Evolutionary conservation across 2,888 invertebrate genomes (phyloP).

Genomic region (Phengaris alcon): DNA sequence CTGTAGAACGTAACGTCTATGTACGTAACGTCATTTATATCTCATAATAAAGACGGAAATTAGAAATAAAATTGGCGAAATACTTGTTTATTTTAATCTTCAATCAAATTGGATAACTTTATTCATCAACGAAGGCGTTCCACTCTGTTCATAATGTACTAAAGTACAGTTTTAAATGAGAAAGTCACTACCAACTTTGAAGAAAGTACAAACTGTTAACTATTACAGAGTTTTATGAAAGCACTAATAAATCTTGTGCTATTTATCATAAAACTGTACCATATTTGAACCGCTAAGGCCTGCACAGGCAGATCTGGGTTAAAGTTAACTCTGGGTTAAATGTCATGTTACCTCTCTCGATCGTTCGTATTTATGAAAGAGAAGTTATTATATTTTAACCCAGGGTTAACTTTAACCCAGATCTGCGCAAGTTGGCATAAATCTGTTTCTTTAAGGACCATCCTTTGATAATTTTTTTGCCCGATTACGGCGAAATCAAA

Average conservation of each 20-base stretch:
- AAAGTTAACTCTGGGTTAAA: no score
- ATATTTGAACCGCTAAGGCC: not conserved
- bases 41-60: not conserved
- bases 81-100: constrained; percentile 13
- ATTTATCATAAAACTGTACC: not conserved
- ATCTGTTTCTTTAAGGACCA: not conserved
- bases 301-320: no score
- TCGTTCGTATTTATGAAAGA: no score
- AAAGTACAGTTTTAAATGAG: not conserved
- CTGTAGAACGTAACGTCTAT: no score
- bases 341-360: no score
- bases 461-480: not conserved
- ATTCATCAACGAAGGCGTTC: not conserved
- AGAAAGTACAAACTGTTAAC: not conserved
- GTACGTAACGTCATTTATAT: no score
- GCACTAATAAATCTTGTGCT: not conserved
- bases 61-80: not conserved
- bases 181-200: not conserved
- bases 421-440: no score
- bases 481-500: no score
- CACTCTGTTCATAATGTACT: not conserved
- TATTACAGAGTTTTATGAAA: not conserved
- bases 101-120: constrained; percentile 8
- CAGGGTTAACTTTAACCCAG: no score
- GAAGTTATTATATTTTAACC: no score